Conservation (phyloP, 2,888 invertebrate species). For the Hoplodrina blanda region DNA sequence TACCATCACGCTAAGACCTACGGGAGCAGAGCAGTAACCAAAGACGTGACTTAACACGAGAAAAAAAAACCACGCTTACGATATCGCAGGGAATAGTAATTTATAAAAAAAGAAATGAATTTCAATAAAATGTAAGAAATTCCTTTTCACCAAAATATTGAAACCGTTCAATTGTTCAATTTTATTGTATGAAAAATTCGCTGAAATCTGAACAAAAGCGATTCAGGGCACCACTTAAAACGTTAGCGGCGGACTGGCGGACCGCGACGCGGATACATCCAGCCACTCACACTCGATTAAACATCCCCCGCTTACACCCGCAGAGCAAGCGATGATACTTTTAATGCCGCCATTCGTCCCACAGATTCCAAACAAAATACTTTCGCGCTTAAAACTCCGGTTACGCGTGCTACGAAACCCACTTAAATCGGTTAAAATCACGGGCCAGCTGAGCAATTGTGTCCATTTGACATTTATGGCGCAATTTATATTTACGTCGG, state of each 20-base stretch:
- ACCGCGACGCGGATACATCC: constrained; percentile 50
- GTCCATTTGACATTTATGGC: constrained; percentile 84
- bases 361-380: constrained; percentile 44
- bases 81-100: too few species aligned
- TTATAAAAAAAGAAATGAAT: neutral
- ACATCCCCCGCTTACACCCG: constrained; percentile 42
- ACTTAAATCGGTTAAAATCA: constrained; percentile 71
- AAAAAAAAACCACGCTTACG: too few species aligned
- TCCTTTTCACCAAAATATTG: neutral
- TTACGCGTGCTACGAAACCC: constrained; percentile 32
- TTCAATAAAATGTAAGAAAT: neutral
- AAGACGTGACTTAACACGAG: too few species aligned
- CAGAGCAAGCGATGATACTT: constrained; percentile 47
- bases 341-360: constrained; percentile 37
- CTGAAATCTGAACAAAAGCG: constrained; percentile 39
- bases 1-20: too few species aligned
- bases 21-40: too few species aligned
- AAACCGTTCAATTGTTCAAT: constrained; percentile 9
- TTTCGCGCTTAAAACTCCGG: constrained; percentile 44
- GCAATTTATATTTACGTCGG: constrained; percentile 82
- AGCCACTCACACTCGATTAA: constrained; percentile 52
- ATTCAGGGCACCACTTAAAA: constrained; percentile 48
- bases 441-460: constrained; percentile 76
- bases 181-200: constrained; percentile 8
- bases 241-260: constrained; percentile 38